Base-by-base conservation (phyloP, 2,888 invertebrate species). In the Leucophenga montana region DNA sequence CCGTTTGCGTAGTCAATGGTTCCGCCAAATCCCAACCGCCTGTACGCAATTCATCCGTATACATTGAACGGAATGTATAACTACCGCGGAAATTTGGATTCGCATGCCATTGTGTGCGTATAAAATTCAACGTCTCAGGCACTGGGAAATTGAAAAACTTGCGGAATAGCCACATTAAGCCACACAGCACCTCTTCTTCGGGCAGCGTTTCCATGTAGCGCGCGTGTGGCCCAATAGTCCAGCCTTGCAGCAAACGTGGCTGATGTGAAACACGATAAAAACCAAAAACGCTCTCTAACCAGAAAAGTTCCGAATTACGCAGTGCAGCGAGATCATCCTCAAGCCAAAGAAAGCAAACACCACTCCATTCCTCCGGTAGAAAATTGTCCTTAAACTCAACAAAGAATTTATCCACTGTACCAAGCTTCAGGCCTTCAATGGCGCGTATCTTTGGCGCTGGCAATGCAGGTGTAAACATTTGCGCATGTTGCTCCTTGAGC, bases 231-330 rank as follows among this genome's bases (percentile, higher is more conserved):
- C 94, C 94, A 33, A 91, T 90, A 16, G 93, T 88, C 94, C 94
- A 95, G 0, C 91, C 93, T 75, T 92, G 90, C 20, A 95, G 86
- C n/a, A 93, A 85, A 61, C 89, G 90, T 0, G 92, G 91, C 79
- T 93, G 91, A 77, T 90, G 89, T 70, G 92, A 91, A 16, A 93
- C 90, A 3, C 91, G 90, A 80, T 92, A 92, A 86, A 94, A 93
- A 50, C 92, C 91, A 79, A 92, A 91, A 11, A 94, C 89, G 73
- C 91, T 91, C 78, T 90, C 90, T 59, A 92, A 85, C 94, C 94
- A 94, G 57, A 88, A 89, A 53, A 85, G 72, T 3, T 80, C 75
- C 1, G 75, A 72, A 50, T 73, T 74, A 0, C 82, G 80, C 48
- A 86, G 20, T 18, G 82, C 80, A 16, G 71, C 61, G 0, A 87